Evolutionary conservation across 2,113 vertebrate genomes (phyloP).

Genomic region (Aegithalos caudatus): DNA sequence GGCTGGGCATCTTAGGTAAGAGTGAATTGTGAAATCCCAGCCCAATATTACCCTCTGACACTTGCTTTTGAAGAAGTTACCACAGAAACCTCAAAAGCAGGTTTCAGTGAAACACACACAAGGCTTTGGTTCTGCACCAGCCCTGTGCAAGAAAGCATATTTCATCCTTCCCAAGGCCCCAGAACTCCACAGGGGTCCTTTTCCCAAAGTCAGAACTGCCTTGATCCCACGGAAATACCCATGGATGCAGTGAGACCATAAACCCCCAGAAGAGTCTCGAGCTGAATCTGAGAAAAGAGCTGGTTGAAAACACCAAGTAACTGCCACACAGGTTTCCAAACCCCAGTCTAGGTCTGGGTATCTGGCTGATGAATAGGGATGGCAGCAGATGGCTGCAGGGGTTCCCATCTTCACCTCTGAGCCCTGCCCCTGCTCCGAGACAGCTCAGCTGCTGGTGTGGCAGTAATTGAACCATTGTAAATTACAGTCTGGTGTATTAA

Average conservation of each 20-base stretch:
- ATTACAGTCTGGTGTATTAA: constrained; percentile 4
- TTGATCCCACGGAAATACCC: not conserved
- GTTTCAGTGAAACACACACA: not conserved
- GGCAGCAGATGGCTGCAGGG: not conserved
- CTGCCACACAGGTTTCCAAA: not conserved
- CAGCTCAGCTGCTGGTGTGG: constrained; percentile 16
- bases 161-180: not conserved
- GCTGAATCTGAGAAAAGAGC: not conserved
- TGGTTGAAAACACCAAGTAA: not conserved
- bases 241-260: not conserved
- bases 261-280: not conserved
- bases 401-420: not conserved
- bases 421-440: not conserved
- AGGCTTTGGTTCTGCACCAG: not conserved
- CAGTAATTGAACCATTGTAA: constrained; percentile 29
- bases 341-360: not conserved
- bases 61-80: constrained; percentile 67
- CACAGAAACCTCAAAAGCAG: constrained; percentile 67
- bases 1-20: constrained; percentile 60
- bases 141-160: not conserved
- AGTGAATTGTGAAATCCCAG: constrained; percentile 59
- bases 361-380: constrained; percentile 22
- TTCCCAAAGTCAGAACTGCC: not conserved
- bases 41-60: constrained; percentile 39
- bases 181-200: not conserved